phyloP scores from a whole-genome alignment of 2,888 invertebrate genomes.

The Argyresthia goedartella region DNA sequence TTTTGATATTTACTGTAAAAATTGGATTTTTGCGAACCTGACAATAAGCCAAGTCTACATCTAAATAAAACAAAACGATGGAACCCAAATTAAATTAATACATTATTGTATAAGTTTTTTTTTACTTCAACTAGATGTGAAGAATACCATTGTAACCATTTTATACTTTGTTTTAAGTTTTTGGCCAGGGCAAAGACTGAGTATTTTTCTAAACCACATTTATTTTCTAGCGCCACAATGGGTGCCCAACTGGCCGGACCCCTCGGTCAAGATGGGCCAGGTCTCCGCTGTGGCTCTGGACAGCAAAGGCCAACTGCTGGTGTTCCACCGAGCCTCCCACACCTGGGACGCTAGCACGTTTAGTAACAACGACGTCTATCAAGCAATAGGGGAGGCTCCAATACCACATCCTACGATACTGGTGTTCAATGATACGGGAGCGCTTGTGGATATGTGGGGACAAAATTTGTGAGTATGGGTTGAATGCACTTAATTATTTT shows the following conservation, averaged over 20 bases:
- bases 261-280: constrained; percentile 74
- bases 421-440: constrained; percentile 73
- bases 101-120: too few relatives aligned
- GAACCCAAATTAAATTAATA: too few relatives aligned
- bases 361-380: constrained; percentile 65
- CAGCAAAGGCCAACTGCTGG: constrained; percentile 76
- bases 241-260: constrained; percentile 70
- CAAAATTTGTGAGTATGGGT: constrained; percentile 72
- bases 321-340: constrained; percentile 85
- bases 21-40: too few relatives aligned
- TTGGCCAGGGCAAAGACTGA: too few relatives aligned
- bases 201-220: neutral
- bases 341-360: constrained; percentile 76
- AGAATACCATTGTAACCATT: too few relatives aligned
- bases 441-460: constrained; percentile 76
- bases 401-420: constrained; percentile 76
- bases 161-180: too few relatives aligned
- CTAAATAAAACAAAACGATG: too few relatives aligned
- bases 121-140: too few relatives aligned
- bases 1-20: too few relatives aligned
- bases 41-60: too few relatives aligned
- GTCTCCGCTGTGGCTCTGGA: constrained; percentile 87
- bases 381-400: constrained; percentile 65
- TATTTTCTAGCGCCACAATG: constrained; percentile 57
- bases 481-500: too few relatives aligned